A percentile compares a stretch with the other conserved stretches of the same genome.
Evolutionary conservation across 1,140 invertebrate species (phyloP).

Genomic region (Archegozetes longisetosus): DNA sequence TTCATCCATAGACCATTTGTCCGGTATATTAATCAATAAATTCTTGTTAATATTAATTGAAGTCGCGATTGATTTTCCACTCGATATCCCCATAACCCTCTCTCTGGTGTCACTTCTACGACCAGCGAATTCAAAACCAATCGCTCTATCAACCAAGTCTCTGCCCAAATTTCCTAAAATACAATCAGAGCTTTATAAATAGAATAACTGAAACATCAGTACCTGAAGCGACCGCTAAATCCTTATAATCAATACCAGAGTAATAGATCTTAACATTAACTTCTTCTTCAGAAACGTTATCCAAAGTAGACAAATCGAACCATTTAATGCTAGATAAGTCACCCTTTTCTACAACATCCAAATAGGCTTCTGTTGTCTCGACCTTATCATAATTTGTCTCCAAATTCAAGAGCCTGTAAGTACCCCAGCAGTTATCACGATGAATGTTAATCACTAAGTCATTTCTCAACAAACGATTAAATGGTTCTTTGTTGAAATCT

Average conservation of each 20-base stretch:
- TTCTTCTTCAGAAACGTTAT: too few relatives aligned
- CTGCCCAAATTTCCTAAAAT: background rate
- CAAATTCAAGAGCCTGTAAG: conserved; percentile 26
- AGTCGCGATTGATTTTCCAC: conserved; percentile 41
- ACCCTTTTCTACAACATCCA: conserved; percentile 18
- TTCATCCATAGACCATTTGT: conserved; percentile 12
- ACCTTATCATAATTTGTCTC: conserved; percentile 25
- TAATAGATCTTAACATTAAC: conserved; percentile 15
- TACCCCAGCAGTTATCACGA: conserved; percentile 11
- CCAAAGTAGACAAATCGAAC: conserved; percentile 37
- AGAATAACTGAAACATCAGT: conserved; percentile 35
- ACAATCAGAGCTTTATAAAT: conserved; percentile 40
- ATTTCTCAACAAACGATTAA: conserved; percentile 28
- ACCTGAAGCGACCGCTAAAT: conserved; percentile 58
- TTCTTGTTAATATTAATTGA: conserved; percentile 50
- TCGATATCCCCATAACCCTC: conserved; percentile 50
- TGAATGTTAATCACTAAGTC: conserved; percentile 19
- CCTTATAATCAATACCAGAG: conserved; percentile 25
- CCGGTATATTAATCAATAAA: background rate
- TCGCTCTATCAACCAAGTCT: conserved; percentile 17
- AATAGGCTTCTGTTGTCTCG: conserved; percentile 16
- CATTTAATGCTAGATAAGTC: conserved; percentile 19
- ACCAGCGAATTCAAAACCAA: conserved; percentile 62
- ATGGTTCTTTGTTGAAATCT: conserved; percentile 13
- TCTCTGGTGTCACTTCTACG: conserved; percentile 21